Conservation (phyloP, 2,113 vertebrate species). For the Suricata suricatta region DNA sequence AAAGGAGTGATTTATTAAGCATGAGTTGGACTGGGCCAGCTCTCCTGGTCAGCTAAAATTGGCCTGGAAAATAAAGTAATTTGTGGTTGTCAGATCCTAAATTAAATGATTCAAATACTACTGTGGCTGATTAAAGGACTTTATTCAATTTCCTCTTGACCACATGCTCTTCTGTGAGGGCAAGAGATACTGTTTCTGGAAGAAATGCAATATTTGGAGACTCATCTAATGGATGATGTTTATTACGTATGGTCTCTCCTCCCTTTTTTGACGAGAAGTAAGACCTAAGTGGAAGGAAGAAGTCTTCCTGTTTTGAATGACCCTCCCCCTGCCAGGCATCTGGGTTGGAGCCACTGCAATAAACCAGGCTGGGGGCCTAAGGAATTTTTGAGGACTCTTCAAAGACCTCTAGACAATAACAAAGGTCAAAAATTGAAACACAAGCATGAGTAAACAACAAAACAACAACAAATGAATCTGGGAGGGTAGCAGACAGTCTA, state of each 20-base stretch:
- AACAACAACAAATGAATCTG: neutral
- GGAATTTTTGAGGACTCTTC: slow-evolving; percentile 11
- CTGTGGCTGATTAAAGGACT: slow-evolving; percentile 82
- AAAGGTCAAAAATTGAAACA: slow-evolving; percentile 51
- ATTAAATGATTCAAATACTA: slow-evolving; percentile 84
- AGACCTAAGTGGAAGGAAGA: slow-evolving; percentile 72
- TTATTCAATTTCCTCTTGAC: slow-evolving; percentile 83
- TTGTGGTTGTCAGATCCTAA: slow-evolving; percentile 79
- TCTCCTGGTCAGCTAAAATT: slow-evolving; percentile 78
- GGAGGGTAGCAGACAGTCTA: neutral
- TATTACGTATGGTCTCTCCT: slow-evolving; percentile 82
- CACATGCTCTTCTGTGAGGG: slow-evolving; percentile 74
- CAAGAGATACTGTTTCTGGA: slow-evolving; percentile 72
- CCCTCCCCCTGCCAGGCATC: neutral
- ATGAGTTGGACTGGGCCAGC: slow-evolving; percentile 70
- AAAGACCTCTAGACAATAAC: slow-evolving; percentile 38
- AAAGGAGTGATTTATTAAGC: slow-evolving; percentile 83
- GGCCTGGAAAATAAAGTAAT: slow-evolving; percentile 76
- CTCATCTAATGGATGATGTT: slow-evolving; percentile 75
- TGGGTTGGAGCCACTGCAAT: neutral
- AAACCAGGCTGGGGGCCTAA: neutral
- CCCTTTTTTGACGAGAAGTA: slow-evolving; percentile 80
- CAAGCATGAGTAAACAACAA: neutral
- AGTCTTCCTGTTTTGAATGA: slow-evolving; percentile 35
- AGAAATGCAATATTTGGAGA: slow-evolving; percentile 83